Base-by-base conservation (phyloP, 2,888 invertebrate species). In the Papilio gigon region DNA sequence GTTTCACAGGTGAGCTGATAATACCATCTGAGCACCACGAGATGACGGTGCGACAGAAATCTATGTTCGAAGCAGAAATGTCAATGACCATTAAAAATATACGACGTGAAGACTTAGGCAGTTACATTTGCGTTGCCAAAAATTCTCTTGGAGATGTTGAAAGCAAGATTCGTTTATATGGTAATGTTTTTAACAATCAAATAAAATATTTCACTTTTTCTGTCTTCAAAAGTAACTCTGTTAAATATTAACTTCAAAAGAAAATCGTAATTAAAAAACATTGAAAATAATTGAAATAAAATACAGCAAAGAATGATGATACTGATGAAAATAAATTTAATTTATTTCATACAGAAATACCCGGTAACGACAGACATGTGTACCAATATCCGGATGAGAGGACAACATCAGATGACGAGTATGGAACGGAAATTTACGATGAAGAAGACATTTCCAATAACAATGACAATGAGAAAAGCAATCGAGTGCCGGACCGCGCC, bases 81-180 rank as follows among this genome's bases (percentile, higher is more conserved):
- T 93, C 94, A 33, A 94, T 97, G 89, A 95, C 94, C 65, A 96
- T 98, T 75, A 94, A 95, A 76, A 95, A 95, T 80, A 95, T 98
- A 74, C 94, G 95, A 71, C 93, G 94, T 73, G 94, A 95, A 71
- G 97, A 97, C 81, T 94, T 96, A 58, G 97, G 97, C 64, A 95
- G 95, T 64, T 98, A 97, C 87, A 94, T 95, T 65, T 98, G 97
- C 84, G 96, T 97, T 56, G 97, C 97, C 20, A 97, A 97, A 84
- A 97, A 97, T 84, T 96, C 96, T 1, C 93, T 97, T 4, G 97
- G 97, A 4, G 97, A 97, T 79, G 96, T 97, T 60, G 97, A 97
- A 83, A 96, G 97, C 92, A 97, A 95, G 87, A 97, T 98, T 81
- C 93, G 97, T 77, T 92, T 98, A 76, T 97, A 98, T 84, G 97